Percentiles rank a stretch among this genome's conserved stretches.
phyloP scores from a whole-genome alignment of 2,113 vertebrate genomes.

The Podiceps cristatus region DNA sequence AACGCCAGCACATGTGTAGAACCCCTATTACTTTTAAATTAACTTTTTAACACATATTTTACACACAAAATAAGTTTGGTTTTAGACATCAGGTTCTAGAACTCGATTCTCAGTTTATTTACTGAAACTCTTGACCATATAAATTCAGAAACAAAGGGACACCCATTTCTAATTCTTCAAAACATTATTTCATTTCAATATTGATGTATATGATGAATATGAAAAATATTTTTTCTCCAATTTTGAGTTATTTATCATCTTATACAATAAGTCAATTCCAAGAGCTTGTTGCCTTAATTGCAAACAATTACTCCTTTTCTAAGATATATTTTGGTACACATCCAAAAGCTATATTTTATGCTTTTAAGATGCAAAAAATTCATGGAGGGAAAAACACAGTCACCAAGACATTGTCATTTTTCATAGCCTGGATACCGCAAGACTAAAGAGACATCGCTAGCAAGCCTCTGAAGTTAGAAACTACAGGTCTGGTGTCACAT shows the following conservation, averaged over 20 bases:
- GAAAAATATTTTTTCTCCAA: neutral
- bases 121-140: neutral
- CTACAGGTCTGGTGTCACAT: neutral
- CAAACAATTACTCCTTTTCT: neutral
- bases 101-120: neutral
- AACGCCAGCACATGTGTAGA: too few relatives aligned
- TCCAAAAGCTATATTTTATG: neutral
- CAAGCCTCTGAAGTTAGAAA: neutral
- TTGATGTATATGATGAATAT: neutral
- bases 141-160: neutral
- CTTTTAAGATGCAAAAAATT: neutral
- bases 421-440: fast-evolving
- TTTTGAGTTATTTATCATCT: neutral
- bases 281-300: neutral
- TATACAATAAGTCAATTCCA: neutral
- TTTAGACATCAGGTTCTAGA: neutral
- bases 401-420: neutral
- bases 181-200: neutral
- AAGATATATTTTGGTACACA: neutral
- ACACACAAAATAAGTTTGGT: neutral
- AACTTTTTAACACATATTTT: neutral
- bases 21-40: neutral
- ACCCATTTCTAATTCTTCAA: neutral
- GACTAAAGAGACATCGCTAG: neutral
- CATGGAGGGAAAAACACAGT: too few relatives aligned